phyloP scores from a whole-genome alignment of 2,888 invertebrate genomes.

The Athripsodes cinereus region DNA sequence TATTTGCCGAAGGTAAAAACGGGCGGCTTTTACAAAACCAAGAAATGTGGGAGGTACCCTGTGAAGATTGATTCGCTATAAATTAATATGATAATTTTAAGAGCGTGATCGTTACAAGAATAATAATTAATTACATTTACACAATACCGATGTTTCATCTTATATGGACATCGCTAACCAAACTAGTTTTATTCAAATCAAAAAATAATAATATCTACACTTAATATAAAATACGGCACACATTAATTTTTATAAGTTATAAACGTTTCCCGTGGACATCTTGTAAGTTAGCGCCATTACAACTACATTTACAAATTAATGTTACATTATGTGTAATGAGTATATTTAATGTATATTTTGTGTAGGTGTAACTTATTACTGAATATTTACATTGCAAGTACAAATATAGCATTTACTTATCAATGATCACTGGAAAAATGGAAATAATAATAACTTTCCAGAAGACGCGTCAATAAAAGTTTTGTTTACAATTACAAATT shows the following conservation, averaged over 20 bases:
- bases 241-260: not conserved
- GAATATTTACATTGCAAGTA: no score
- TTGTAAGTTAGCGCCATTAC: not conserved
- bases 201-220: not conserved
- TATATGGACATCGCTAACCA: not conserved
- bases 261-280: not conserved
- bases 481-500: no score
- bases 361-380: no score
- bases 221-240: not conserved
- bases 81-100: constrained; percentile 1
- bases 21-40: not conserved
- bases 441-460: no score
- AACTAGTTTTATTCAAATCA: not conserved
- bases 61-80: not conserved
- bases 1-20: not conserved
- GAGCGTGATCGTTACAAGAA: constrained; percentile 1
- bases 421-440: no score
- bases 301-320: not conserved
- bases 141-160: not conserved
- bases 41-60: not conserved
- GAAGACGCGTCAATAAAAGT: no score
- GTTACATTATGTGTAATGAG: not conserved
- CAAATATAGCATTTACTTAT: no score
- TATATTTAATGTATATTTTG: no score
- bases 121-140: constrained; percentile 1